A percentile compares a stretch with the other conserved stretches of the same genome.
These are phyloP conservation scores for Bergia sp. DNA, from an alignment of 92 coral and sea anemone genomes.

Conservation along the genomic window DNA sequence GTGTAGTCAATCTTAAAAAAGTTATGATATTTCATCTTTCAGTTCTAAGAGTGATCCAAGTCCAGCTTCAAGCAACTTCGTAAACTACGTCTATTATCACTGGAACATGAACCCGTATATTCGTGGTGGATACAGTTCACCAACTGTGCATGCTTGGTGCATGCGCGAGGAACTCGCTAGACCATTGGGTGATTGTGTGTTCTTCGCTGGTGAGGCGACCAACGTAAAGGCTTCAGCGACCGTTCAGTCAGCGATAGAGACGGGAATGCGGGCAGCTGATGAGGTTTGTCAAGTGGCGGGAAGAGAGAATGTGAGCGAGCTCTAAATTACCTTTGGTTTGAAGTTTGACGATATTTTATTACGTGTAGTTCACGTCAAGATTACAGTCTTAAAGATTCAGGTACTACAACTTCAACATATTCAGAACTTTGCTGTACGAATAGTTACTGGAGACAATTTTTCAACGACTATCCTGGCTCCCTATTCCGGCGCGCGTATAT, in stretches of 20 bases:
- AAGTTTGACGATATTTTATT: too few species aligned
- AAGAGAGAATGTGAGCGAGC: not conserved
- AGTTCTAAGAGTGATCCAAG: slow-evolving; percentile 58
- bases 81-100: slow-evolving; percentile 81
- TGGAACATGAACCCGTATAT: slow-evolving; percentile 93
- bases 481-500: too few species aligned
- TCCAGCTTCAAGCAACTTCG: slow-evolving; percentile 71
- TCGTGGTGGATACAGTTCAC: slow-evolving; percentile 95
- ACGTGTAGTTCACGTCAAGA: too few species aligned
- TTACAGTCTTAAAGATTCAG: too few species aligned
- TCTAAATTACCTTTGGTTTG: not conserved
- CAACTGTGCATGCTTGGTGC: slow-evolving; percentile 79
- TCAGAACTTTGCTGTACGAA: not conserved
- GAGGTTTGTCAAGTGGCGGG: slow-evolving; percentile 67
- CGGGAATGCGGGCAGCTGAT: slow-evolving; percentile 81
- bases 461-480: too few species aligned
- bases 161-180: slow-evolving; percentile 80
- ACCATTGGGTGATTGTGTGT: slow-evolving; percentile 72
- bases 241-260: slow-evolving; percentile 89
- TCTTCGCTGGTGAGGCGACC: slow-evolving; percentile 98
- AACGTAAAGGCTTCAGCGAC: slow-evolving; percentile 62
- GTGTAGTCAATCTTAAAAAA: too few species aligned
- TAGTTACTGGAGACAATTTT: too few species aligned
- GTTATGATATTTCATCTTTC: not conserved
- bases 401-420: too few species aligned